Evolutionary conservation across 2,113 vertebrate species (phyloP), one percentile per base, ranked within the genome.

Genomic region (Grammomys surdaster): DNA sequence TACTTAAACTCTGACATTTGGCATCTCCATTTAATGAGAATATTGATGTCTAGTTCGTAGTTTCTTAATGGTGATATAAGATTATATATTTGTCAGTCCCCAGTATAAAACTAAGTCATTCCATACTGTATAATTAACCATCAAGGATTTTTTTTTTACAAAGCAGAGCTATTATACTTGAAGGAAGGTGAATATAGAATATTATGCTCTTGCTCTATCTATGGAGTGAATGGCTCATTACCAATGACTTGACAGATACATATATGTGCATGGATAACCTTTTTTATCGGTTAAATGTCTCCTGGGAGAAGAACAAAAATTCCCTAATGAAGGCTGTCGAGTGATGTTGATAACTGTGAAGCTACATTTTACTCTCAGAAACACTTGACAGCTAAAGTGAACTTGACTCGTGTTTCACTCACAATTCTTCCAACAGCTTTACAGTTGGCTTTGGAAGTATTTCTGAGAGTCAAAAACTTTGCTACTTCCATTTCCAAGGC

Each of bases 351-450:
- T 77, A 97, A 94, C 22, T 76, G 97, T 81, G 51, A 7, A 95
- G 97, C 95, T 88, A 84, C 12, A 72, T 36, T 98, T 97, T 95
- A 96, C 97, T 94, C 72, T 88, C 26, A 94, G 96, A 95, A 92
- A 95, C 73, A 70, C 95, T 97, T 97, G 88, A 87, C 87, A 97
- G 93, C 94, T 95, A 85, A 90, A 95, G 80, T 5, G 92, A 98
- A 93, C 95, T 97, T 95, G 43, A 92, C 90, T 36, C 90, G 31
- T 5, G 51, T 60, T 90, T 33, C 63, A 88, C 93, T 96, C 33
- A 65, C 54, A 97, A 94, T 36, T 88, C 76, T 94, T 92, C 85
- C 33, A 87, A 69, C 76, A 96, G 40, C 67, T 95, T 58, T 54
- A 92, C 70, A 89, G 54, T 87, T 84, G 94, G 36, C 67, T 95